Evolutionary conservation across 1,140 invertebrate species (phyloP), one percentile per base, ranked within the genome.

Genomic region (Calephelis nemesis): DNA sequence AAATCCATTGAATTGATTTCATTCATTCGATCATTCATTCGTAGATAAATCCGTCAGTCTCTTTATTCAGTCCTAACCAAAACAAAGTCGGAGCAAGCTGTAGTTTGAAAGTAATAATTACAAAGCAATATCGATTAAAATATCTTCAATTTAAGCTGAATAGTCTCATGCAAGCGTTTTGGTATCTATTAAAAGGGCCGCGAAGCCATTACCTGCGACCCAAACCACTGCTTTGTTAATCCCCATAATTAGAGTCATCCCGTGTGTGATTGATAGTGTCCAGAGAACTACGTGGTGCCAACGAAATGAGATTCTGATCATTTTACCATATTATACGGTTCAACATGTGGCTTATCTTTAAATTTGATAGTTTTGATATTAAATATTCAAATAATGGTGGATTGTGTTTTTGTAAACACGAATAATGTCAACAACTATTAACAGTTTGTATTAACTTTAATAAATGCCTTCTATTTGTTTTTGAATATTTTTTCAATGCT

Each of bases 201-300:
- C 60, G 75, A 78, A 73, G 68, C 81, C 77, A 86, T 86, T 86
- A 87, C 81, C 82, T 84, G 84, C 70, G 67, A 65, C 74, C 74
- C 71, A 68, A 74, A 68, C 70, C 73, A 76, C 75, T 62, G 73
- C 73, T 70, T 71, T 80, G 75, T 76, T 87, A 85, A 88, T 88
- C 84, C 84, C 83, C 83, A 84, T 87, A 88, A 88, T 88, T 88
- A 88, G 73, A 83, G 78, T 77, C 83, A 78, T 87, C 82, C 84
- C 83, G 83, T 69, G 82, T 69, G 82, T 88, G 86, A 88, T 88
- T 87, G 84, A 88, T 88, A 86, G 82, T 79, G 65, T 68, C 62
- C 69, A 69, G 74, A 66, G 50, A 54, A 19, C 50, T 79, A 78
- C 65, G 50, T 63, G 62, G 60, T 40, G 60, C 72, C 65, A 74